Conservation (phyloP, 2,888 invertebrate genomes). For the Prosapia bicincta region DNA sequence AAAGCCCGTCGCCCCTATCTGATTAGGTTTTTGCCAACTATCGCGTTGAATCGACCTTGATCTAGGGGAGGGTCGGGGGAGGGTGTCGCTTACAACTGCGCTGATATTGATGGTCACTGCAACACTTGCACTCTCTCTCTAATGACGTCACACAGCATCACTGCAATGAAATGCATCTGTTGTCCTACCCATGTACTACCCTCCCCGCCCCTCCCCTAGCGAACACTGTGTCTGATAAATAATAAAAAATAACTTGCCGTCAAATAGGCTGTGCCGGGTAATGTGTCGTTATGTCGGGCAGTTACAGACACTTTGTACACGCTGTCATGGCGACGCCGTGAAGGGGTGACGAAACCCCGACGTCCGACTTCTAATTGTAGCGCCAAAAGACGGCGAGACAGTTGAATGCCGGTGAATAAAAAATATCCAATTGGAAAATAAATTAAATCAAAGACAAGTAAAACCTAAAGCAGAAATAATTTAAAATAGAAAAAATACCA, state of each 20-base stretch:
- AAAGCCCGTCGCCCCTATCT: neutral
- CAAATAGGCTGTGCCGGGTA: neutral
- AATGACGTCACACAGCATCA: neutral
- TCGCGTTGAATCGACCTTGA: neutral
- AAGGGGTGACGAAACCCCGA: no score
- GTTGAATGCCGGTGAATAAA: no score
- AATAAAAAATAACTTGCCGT: neutral
- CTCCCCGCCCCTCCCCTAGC: neutral
- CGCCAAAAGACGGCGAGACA: no score
- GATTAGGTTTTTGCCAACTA: neutral
- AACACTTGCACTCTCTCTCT: conserved; percentile 12
- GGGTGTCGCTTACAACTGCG: conserved; percentile 19
- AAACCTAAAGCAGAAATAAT: no score
- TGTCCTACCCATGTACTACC: neutral
- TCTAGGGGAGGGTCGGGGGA: neutral
- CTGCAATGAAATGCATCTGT: neutral
- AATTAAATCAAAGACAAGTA: no score
- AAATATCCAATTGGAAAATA: no score
- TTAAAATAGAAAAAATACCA: no score
- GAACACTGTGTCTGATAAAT: neutral
- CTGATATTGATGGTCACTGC: conserved; percentile 15
- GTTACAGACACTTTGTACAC: neutral
- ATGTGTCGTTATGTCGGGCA: neutral
- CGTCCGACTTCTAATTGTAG: no score
- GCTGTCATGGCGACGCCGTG: neutral